A percentile compares a stretch with the other conserved stretches of the same genome.
These are phyloP conservation scores for Zoanthus sansibaricus DNA, from an alignment of 92 coral and sea anemone species.

Conservation along the genomic window DNA sequence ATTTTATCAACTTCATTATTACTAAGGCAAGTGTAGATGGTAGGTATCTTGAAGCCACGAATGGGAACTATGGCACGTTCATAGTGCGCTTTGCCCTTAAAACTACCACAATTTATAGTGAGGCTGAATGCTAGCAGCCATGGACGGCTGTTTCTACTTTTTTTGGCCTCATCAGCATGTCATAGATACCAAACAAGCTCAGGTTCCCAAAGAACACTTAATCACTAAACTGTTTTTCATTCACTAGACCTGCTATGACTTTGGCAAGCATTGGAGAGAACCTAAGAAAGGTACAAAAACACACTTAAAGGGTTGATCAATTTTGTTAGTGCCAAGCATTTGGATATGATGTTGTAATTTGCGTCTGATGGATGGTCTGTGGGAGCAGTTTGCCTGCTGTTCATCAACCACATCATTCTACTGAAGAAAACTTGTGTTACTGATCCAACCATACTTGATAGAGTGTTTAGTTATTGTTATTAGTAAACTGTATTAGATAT, in stretches of 20 bases:
- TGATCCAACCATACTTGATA: conserved; percentile 39
- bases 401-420: conserved; percentile 62
- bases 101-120: too few relatives aligned
- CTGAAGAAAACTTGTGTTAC: too few relatives aligned
- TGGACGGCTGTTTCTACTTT: too few relatives aligned
- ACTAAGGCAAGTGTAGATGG: too few relatives aligned
- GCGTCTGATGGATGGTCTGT: conserved; percentile 72
- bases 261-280: conserved; percentile 81
- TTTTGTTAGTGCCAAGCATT: neutral
- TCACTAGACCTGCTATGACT: conserved; percentile 55
- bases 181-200: too few relatives aligned
- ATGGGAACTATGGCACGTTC: too few relatives aligned
- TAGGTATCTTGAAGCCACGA: too few relatives aligned
- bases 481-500: too few relatives aligned
- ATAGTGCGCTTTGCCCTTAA: too few relatives aligned
- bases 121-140: too few relatives aligned
- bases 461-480: neutral
- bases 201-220: neutral
- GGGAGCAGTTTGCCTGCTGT: conserved; percentile 61
- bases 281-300: conserved; percentile 74
- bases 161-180: neutral
- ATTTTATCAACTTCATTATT: too few relatives aligned
- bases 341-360: conserved; percentile 71
- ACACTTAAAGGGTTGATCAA: neutral
- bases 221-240: neutral